Evolutionary conservation across 23 tunicate species (phyloP), one percentile per base, ranked within the genome.

Genomic region (Clavelina lepadiformis): DNA sequence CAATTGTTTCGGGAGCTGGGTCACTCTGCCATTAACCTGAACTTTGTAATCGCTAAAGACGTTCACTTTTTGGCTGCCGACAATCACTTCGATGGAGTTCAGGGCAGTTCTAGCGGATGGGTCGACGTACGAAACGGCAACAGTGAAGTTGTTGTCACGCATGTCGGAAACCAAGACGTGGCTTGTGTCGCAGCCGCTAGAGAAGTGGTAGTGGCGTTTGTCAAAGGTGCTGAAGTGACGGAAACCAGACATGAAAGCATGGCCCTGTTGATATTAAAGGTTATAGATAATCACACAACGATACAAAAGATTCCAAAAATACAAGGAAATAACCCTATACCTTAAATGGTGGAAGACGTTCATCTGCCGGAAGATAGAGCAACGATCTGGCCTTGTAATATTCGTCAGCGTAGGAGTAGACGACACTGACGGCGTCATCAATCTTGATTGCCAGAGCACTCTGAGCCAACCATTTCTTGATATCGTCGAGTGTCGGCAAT

Each of bases 221-320:
- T 89, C 97, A 70, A 89, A 89, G n/a, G 89, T 89, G 69, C 79
- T 72, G 83, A 81, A 80, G 64, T 89, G 97, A 37, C 74, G 73
- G 97, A 89, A 89, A 4, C 76, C 89, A 26, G 97, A 71, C 31
- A 89, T 65, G 31, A 82, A 77, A 0, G 97, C 87, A 46, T 89
- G 91, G 8, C 97, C 97, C 97, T 89, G 46, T n/a, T n/a, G n/a
- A n/a, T n/a, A n/a, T n/a, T n/a, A n/a, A n/a, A 46, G 19, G 19
- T n/a, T 19, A 19, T 46, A 46, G 0, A 46, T 46, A 7, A 54
- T 54, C 13, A 18, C n/a, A n/a, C n/a, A n/a, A n/a, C n/a, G n/a
- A n/a, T n/a, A n/a, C n/a, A 41, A 41, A 11, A 41, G 13, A 15
- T 41, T 11, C 11, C 15, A 15, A 18, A 68, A 27, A 8, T 7